These are phyloP conservation scores for Macrophya alboannulata DNA, from an alignment of 2,888 invertebrate species.

Conservation along the genomic window DNA sequence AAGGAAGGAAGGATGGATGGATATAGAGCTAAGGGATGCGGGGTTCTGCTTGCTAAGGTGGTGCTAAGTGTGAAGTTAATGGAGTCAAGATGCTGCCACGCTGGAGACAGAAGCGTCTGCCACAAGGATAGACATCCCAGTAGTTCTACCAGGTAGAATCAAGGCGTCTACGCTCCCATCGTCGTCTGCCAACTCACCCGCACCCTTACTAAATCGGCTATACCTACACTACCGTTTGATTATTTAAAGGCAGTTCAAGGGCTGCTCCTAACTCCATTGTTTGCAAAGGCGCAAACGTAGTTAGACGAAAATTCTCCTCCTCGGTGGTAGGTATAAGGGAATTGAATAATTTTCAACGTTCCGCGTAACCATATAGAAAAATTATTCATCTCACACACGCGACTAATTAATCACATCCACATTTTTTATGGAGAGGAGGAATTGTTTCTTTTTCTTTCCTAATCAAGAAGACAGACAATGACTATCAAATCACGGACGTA, in stretches of 20 bases:
- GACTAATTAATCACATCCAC: neutral
- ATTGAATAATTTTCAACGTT: conserved; percentile 41
- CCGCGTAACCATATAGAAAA: neutral
- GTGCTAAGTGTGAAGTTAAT: conserved; percentile 80
- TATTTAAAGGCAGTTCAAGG: conserved; percentile 53
- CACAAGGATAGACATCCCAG: conserved; percentile 53
- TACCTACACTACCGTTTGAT: conserved; percentile 40
- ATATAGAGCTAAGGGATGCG: conserved; percentile 24
- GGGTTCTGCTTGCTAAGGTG: conserved; percentile 67
- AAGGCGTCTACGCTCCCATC: conserved; percentile 37
- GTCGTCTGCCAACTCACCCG: conserved; percentile 28
- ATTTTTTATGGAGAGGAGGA: neutral
- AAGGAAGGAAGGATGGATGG: conserved; percentile 4
- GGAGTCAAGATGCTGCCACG: conserved; percentile 76
- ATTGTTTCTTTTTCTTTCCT: too few relatives aligned
- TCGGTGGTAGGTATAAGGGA: too few relatives aligned
- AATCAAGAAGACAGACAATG: too few relatives aligned
- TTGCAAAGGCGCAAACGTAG: conserved; percentile 49
- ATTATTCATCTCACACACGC: neutral
- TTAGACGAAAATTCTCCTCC: conserved; percentile 30
- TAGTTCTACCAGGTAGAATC: conserved; percentile 27
- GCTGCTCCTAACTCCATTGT: conserved; percentile 41
- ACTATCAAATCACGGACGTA: too few relatives aligned
- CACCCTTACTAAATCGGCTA: conserved; percentile 5
- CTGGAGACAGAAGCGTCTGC: conserved; percentile 53